A percentile compares a stretch with the other conserved stretches of the same genome.
Conservation (phyloP, 2,797 vertebrate genomes). For the Spondyliosoma cantharus region DNA sequence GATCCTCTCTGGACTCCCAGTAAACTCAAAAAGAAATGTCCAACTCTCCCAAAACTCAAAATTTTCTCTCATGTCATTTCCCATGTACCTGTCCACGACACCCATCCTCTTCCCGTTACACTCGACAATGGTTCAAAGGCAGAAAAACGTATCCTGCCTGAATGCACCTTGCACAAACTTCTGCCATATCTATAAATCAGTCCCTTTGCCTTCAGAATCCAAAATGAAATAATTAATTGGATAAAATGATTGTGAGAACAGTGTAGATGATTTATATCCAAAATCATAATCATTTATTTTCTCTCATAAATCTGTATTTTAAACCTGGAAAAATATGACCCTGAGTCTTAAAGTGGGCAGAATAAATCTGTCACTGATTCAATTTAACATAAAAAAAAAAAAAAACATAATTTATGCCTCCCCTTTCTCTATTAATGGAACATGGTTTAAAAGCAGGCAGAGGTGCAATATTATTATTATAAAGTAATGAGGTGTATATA, state of each 20-base stretch:
- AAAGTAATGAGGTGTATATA: neutral
- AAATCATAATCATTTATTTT: neutral
- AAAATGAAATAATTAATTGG: conserved; percentile 2
- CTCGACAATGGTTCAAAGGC: conserved; percentile 11
- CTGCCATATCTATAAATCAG: neutral
- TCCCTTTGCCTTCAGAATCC: neutral
- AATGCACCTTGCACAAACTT: neutral
- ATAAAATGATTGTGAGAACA: neutral
- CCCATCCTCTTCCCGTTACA: neutral
- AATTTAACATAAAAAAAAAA: neutral
- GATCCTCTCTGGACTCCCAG: conserved; percentile 24
- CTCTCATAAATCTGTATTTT: too few species aligned
- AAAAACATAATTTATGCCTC: neutral
- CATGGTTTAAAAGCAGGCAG: neutral
- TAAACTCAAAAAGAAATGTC: conserved; percentile 28
- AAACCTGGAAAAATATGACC: too few species aligned
- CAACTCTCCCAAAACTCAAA: conserved; percentile 40
- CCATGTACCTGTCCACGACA: neutral
- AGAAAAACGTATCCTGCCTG: neutral
- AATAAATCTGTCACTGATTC: neutral
- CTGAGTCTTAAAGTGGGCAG: too few species aligned
- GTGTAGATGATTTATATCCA: conserved; percentile 1
- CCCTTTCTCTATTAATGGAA: neutral
- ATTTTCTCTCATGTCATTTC: conserved; percentile 24
- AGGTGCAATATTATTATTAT: neutral